Evolutionary conservation across 2,797 vertebrate species (phyloP).

Genomic region (Helostoma temminkii): DNA sequence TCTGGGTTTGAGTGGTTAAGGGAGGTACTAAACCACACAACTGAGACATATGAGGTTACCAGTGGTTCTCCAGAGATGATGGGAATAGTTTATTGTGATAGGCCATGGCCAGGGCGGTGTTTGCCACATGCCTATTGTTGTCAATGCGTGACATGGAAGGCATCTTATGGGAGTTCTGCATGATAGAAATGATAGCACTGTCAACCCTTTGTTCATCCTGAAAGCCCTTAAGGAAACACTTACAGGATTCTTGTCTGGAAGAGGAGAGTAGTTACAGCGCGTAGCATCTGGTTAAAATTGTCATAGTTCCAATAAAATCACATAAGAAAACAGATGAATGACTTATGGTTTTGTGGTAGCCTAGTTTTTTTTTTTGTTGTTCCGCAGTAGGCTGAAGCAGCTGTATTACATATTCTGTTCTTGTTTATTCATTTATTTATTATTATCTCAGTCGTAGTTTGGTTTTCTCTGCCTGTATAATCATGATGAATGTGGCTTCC

Average conservation of each 20-base stretch:
- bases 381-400: constrained; percentile 7
- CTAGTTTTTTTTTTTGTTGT: constrained; percentile 6
- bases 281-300: constrained; percentile 38
- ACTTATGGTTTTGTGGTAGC: constrained; percentile 9
- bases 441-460: not conserved
- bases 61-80: constrained; percentile 38
- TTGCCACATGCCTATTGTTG: constrained; percentile 48
- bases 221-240: constrained; percentile 40
- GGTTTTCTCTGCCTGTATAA: not conserved
- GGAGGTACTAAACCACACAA: constrained; percentile 49
- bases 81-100: constrained; percentile 59
- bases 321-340: constrained; percentile 30
- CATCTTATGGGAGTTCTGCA: constrained; percentile 54
- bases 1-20: constrained; percentile 27
- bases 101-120: constrained; percentile 11
- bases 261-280: constrained; percentile 44
- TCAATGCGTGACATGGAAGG: constrained; percentile 55
- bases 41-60: constrained; percentile 38
- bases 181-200: constrained; percentile 51
- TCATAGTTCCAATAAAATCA: constrained; percentile 47
- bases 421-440: constrained; percentile 18
- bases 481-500: not conserved
- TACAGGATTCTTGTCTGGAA: constrained; percentile 50
- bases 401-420: constrained; percentile 1
- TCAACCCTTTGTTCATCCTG: constrained; percentile 53